phyloP scores from a whole-genome alignment of 2,797 vertebrate species.

The Myotis planiceps region DNA sequence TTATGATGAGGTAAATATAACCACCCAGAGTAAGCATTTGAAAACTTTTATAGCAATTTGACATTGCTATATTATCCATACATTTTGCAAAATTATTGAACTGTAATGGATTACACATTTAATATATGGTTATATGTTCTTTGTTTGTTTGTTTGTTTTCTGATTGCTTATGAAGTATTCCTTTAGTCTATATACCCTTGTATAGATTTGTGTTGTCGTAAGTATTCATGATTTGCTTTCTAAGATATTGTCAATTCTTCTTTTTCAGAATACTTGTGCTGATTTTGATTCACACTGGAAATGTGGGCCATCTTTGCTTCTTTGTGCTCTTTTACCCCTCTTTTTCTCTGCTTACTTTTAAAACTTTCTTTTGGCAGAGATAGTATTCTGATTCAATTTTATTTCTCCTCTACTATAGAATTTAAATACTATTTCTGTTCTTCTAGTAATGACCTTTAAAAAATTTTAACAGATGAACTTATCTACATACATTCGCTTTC shows the following conservation, averaged over 20 bases:
- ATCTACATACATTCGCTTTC: not conserved
- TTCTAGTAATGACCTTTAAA: not conserved
- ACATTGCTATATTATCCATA: not conserved
- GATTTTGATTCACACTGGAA: not conserved
- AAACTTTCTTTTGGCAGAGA: not conserved
- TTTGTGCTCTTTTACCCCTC: not conserved
- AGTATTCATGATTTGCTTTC: not conserved
- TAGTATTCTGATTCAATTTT: constrained; percentile 2
- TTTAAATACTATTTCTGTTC: not conserved
- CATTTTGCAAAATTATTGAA: not conserved
- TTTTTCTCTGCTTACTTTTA: not conserved
- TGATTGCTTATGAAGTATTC: not conserved
- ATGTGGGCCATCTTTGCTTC: not conserved
- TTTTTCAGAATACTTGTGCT: not conserved
- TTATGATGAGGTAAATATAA: not conserved
- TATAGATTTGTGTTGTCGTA: not conserved
- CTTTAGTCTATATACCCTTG: not conserved
- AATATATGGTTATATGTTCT: not conserved
- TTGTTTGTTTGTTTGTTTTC: not conserved
- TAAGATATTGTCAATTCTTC: not conserved
- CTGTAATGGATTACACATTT: not conserved
- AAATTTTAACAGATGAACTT: not conserved
- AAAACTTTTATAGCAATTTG: not conserved
- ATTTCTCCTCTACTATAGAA: not conserved
- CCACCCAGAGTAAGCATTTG: not conserved